These are phyloP conservation scores for Euphonia xanthogaster DNA, from an alignment of 2,797 vertebrate genomes.

Conservation along the genomic window DNA sequence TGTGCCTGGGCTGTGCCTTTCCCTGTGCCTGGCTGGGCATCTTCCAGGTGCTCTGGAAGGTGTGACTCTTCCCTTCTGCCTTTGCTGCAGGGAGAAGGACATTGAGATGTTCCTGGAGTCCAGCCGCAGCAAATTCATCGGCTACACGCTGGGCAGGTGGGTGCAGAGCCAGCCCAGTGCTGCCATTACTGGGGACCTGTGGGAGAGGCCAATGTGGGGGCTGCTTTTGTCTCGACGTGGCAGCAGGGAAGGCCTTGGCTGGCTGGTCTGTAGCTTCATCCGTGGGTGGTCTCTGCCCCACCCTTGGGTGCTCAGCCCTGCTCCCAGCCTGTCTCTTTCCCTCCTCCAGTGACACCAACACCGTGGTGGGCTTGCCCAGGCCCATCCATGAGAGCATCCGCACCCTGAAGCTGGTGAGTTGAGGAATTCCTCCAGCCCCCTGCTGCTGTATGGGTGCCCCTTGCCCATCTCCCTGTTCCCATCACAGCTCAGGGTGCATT, in stretches of 20 bases:
- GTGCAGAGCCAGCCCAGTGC: background rate
- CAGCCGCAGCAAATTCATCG: constrained; percentile 98
- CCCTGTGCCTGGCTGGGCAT: background rate
- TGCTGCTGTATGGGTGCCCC: background rate
- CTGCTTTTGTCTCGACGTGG: accelerated
- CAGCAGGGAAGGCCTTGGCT: background rate
- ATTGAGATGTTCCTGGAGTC: constrained; percentile 98
- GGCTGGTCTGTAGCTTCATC: background rate
- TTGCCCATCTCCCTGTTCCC: background rate
- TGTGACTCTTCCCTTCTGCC: background rate
- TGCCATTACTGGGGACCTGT: accelerated
- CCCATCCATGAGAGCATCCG: constrained; percentile 98
- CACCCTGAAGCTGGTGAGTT: constrained; percentile 91
- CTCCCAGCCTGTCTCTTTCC: background rate
- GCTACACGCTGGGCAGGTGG: constrained; percentile 94
- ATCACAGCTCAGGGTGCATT: background rate
- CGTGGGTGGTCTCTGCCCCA: background rate
- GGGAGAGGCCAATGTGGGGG: accelerated
- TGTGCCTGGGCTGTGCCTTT: background rate
- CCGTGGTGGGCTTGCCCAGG: constrained; percentile 92
- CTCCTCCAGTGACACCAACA: constrained; percentile 89
- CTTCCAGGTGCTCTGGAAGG: accelerated
- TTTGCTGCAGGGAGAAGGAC: constrained; percentile 89
- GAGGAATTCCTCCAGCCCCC: background rate
- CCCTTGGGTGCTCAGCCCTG: background rate